Percentiles rank a stretch among this genome's conserved stretches.
Conservation (phyloP, 2,888 invertebrate species). For the Nezara viridula region DNA sequence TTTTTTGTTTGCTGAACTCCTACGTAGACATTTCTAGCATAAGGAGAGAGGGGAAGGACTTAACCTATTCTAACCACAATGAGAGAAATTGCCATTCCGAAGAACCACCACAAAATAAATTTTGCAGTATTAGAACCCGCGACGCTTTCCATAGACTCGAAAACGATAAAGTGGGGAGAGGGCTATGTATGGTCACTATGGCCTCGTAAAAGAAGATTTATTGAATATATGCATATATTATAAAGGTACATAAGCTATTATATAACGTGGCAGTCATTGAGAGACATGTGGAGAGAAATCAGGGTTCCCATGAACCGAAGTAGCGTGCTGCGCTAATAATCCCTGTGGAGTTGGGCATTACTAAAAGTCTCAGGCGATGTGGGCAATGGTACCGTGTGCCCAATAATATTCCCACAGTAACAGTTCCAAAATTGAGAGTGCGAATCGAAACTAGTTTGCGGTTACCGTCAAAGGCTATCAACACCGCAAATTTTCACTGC, state of each 20-base stretch:
- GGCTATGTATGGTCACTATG: too few relatives aligned
- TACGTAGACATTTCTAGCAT: too few relatives aligned
- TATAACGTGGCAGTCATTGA: neutral
- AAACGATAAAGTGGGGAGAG: too few relatives aligned
- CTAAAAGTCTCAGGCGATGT: constrained; percentile 28
- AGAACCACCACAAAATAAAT: too few relatives aligned
- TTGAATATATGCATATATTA: too few relatives aligned
- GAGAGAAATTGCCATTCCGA: too few relatives aligned
- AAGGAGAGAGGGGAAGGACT: too few relatives aligned
- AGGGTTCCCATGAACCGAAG: neutral
- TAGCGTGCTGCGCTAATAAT: neutral
- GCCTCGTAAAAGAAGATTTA: too few relatives aligned
- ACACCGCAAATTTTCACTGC: neutral
- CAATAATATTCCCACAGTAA: neutral
- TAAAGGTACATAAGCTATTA: neutral
- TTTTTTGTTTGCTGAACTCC: too few relatives aligned
- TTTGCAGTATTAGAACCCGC: too few relatives aligned
- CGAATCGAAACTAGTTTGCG: neutral
- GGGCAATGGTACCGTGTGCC: neutral
- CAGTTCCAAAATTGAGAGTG: constrained; percentile 14
- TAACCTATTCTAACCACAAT: too few relatives aligned
- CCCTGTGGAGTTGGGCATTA: neutral
- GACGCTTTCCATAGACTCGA: too few relatives aligned
- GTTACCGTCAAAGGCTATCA: neutral
- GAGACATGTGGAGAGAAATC: neutral